Evolutionary conservation across 2,888 invertebrate genomes (phyloP), one percentile per base, ranked within the genome.

Genomic region (Linnaemya tessellans): DNA sequence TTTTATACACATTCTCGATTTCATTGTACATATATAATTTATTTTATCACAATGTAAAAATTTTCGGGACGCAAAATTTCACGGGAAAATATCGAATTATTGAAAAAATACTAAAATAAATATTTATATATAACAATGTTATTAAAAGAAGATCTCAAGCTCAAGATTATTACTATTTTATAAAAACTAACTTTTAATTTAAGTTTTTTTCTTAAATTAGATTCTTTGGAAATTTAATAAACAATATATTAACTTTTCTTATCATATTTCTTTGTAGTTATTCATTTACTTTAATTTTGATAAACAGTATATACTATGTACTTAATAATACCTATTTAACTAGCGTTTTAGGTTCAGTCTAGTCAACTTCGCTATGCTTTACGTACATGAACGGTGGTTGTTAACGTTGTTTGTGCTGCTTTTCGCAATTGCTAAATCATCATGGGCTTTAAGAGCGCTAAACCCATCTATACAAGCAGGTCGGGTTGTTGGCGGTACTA

Each of bases 401-500:
- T 18, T n/a, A 13, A 25, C 30, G 7, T 18, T 46, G 9, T 71
- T 20, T 0, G 18, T 82, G 38, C 15, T 82, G 41, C n/a, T 70
- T 56, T 84, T 74, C 15, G 38, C 25, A 56, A 38, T 64, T 25
- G 49, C 20, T 18, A 74, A 67, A 38, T 18, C 38, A 25, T 35
- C 79, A 38, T 43, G 85, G 13, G 82, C 56, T 9, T 54, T 67
- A 56, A 82, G 86, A 0, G 46, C 58, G 5, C 35, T 18, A 81
- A 87, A 13, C 49, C 83, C 88, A 73, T 10, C 35, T 13, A 13
- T n/a, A 1, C 60, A 22, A 15, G 15, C 46, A 13, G 90, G 89
- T 11, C 89, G 92, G 8, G 87, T 91, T 9, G 91, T 91, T 8
- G 91, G 90, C 4, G 92, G 91, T 1, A 81, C 67, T 0, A 54